Conservation (phyloP, 1,140 invertebrate species). For the Drosophila mojavensis region DNA sequence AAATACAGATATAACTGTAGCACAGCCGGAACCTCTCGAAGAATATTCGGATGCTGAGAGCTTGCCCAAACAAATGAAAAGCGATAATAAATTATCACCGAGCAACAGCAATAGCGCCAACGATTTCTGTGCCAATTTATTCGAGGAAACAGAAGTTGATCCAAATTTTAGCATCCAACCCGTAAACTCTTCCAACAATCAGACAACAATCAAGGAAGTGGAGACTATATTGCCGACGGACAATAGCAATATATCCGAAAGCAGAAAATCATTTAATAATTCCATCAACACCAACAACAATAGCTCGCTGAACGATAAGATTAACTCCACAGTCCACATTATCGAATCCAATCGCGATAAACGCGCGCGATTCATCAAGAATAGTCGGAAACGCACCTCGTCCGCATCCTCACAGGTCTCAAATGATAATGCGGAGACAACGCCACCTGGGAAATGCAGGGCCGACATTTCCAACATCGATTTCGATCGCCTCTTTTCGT, state of each 20-base stretch:
- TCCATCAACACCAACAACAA: neutral
- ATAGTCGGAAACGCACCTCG: conserved; percentile 63
- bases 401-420: conserved; percentile 72
- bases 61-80: conserved; percentile 57
- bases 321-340: conserved; percentile 33
- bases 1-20: conserved; percentile 43
- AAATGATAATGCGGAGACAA: conserved; percentile 56
- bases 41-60: conserved; percentile 70
- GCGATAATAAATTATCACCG: conserved; percentile 61
- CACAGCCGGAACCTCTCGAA: conserved; percentile 53
- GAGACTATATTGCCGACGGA: conserved; percentile 56
- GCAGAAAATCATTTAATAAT: conserved; percentile 60
- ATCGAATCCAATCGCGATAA: conserved; percentile 38
- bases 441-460: conserved; percentile 56
- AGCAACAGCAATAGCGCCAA: conserved; percentile 66
- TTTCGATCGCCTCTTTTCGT: conserved; percentile 69
- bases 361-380: conserved; percentile 43
- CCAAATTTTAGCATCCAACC: conserved; percentile 69
- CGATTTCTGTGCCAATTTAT: conserved; percentile 69
- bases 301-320: conserved; percentile 25
- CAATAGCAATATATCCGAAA: conserved; percentile 38
- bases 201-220: conserved; percentile 57
- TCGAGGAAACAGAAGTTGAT: conserved; percentile 61
- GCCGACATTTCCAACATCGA: conserved; percentile 69
- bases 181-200: conserved; percentile 51